phyloP scores from a whole-genome alignment of 2,888 invertebrate genomes.

The Sphinx pinastri region DNA sequence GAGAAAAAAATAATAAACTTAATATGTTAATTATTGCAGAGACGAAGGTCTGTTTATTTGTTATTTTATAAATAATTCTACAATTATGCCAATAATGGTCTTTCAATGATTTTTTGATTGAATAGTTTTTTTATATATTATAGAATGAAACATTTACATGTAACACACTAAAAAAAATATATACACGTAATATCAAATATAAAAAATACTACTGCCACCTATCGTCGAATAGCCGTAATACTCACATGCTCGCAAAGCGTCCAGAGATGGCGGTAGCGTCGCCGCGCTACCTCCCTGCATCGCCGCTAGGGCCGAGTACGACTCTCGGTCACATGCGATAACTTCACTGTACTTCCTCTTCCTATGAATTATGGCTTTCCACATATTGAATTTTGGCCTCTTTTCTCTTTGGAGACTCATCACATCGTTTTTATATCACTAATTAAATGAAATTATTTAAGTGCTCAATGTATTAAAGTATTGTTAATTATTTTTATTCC shows the following conservation, averaged over 20 bases:
- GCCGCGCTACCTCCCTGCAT: conserved; percentile 78
- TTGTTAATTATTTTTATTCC: neutral
- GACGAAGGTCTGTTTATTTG: too few relatives aligned
- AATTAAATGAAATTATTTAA: conserved; percentile 30
- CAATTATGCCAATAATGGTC: too few relatives aligned
- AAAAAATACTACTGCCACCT: conserved; percentile 54
- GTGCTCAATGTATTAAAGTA: neutral
- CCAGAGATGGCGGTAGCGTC: conserved; percentile 80
- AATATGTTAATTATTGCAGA: too few relatives aligned
- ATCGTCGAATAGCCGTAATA: conserved; percentile 65
- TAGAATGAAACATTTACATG: conserved; percentile 26
- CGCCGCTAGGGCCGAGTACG: conserved; percentile 76
- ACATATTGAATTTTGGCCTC: conserved; percentile 73
- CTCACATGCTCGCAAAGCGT: conserved; percentile 80
- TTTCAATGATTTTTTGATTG: too few relatives aligned
- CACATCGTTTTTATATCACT: conserved; percentile 51
- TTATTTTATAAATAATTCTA: too few relatives aligned
- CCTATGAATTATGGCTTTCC: conserved; percentile 76
- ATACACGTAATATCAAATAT: conserved; percentile 1
- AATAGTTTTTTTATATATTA: too few relatives aligned
- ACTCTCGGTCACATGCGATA: conserved; percentile 70
- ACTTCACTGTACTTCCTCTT: conserved; percentile 78
- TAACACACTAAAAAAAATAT: conserved; percentile 13
- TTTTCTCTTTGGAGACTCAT: conserved; percentile 77
- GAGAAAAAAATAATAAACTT: too few relatives aligned